Evolutionary conservation across 2,113 vertebrate species (phyloP), one percentile per base, ranked within the genome.

Genomic region (Chaetodon trifascialis): DNA sequence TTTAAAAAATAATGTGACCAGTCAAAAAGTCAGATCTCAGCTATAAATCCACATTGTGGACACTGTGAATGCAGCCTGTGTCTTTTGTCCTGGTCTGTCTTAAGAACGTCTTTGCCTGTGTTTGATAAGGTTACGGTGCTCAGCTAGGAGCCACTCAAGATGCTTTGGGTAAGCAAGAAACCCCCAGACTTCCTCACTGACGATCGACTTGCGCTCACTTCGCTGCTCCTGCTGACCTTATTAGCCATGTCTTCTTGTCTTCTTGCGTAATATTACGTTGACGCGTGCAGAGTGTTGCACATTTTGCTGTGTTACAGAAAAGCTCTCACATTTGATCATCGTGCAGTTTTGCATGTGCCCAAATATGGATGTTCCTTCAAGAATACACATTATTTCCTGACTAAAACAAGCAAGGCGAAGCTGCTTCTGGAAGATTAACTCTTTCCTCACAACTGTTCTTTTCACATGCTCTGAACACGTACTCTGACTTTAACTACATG

Each of bases 101-200:
- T 76, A 16, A 51, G 38, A 73, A 66, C 34, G 42, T 58, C 2
- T 46, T 70, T 77, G 2, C 40, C 4, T 84, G 52, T 91, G 3
- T 82, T 83, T 83, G 19, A 40, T 38, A 46, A 95, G 94, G 89
- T 59, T 94, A 88, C 7, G 86, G 56, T 34, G 84, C 76, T 19
- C 92, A 88, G 73, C 65, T 91, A 3, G 91, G 90, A 51, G 76
- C 73, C 5, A 55, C 70, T 78, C 92, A 91, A 12, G 93, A 89
- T 34, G 85, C 74, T 1, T 71, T 91, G 71, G 89, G 91, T 95
- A 84, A 90, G 87, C 12, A 38, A 70, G 42, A 73, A 52, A 36
- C 55, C 19, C 17, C 0, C 12, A 2, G 0, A 70, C 42, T 70
- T 86, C 58, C 71, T 82, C 68, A 34, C 71, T 82, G 17, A 40